Conservation (phyloP, 2,888 invertebrate genomes). For the Dasysyrphus tricinctus region DNA sequence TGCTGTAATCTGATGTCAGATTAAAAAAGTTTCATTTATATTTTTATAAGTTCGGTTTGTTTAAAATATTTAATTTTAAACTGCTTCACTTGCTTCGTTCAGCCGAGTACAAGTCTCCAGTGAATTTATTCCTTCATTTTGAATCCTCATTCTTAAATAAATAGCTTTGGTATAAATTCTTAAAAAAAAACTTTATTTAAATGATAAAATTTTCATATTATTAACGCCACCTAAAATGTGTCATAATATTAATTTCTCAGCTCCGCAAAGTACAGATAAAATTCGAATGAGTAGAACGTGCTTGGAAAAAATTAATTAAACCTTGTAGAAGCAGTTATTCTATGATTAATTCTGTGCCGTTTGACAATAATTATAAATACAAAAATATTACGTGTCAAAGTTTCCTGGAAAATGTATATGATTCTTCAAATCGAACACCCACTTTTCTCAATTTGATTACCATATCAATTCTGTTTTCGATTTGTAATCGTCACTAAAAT, state of each 20-base stretch:
- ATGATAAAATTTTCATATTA: too few species aligned
- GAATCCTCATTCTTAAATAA: too few species aligned
- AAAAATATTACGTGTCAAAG: slow-evolving; percentile 36
- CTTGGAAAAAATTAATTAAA: neutral
- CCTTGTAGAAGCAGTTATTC: neutral
- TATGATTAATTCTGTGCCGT: slow-evolving; percentile 1
- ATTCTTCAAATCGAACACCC: slow-evolving; percentile 33
- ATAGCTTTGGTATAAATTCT: too few species aligned
- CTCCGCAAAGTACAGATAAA: neutral
- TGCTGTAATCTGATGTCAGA: too few species aligned
- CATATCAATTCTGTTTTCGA: slow-evolving; percentile 39
- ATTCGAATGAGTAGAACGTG: neutral
- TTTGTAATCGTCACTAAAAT: slow-evolving; percentile 62
- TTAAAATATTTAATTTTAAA: too few species aligned
- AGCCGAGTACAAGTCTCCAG: too few species aligned
- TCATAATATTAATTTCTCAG: neutral
- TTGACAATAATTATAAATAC: slow-evolving; percentile 12
- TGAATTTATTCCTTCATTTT: too few species aligned
- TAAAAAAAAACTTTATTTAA: too few species aligned
- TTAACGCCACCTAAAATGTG: neutral
- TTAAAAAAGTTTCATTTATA: too few species aligned
- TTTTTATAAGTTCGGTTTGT: too few species aligned
- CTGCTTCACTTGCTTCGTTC: too few species aligned
- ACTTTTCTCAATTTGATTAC: slow-evolving; percentile 31
- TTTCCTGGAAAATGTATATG: slow-evolving; percentile 50